A percentile compares a stretch with the other conserved stretches of the same genome.
phyloP scores from a whole-genome alignment of 1,140 invertebrate genomes.

The Zophobas atratus region DNA sequence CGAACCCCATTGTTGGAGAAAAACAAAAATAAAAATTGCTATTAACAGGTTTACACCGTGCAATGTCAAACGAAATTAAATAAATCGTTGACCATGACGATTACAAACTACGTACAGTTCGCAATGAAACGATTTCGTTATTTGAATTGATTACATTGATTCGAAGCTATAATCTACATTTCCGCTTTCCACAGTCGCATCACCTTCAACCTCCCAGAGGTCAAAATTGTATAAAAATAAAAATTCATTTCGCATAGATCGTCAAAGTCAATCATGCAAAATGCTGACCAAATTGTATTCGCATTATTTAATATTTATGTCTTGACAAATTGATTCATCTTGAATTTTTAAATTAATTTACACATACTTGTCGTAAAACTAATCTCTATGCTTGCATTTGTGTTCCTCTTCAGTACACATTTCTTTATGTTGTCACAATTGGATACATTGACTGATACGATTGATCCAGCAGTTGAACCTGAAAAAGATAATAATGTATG shows the following conservation, averaged over 20 bases:
- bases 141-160: neutral
- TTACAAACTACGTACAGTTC: neutral
- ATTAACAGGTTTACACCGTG: no score
- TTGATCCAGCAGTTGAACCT: constrained; percentile 75
- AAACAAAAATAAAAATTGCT: neutral
- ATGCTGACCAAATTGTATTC: neutral
- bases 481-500: constrained; percentile 53
- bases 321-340: neutral
- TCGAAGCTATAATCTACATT: constrained; percentile 5
- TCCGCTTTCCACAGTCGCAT: constrained; percentile 4
- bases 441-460: constrained; percentile 71
- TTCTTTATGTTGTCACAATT: constrained; percentile 71
- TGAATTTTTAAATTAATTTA: neutral
- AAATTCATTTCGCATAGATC: constrained; percentile 12
- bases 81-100: constrained; percentile 22
- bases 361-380: constrained; percentile 74
- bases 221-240: constrained; percentile 22
- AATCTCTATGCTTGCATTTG: constrained; percentile 74
- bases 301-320: constrained; percentile 7
- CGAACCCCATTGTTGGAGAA: no score
- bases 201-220: neutral
- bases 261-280: constrained; percentile 1
- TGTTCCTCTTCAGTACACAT: constrained; percentile 75
- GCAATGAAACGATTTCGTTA: constrained; percentile 9
- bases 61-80: neutral